Base-by-base conservation (phyloP, 2,113 vertebrate species). In the Anolis carolinensis region DNA sequence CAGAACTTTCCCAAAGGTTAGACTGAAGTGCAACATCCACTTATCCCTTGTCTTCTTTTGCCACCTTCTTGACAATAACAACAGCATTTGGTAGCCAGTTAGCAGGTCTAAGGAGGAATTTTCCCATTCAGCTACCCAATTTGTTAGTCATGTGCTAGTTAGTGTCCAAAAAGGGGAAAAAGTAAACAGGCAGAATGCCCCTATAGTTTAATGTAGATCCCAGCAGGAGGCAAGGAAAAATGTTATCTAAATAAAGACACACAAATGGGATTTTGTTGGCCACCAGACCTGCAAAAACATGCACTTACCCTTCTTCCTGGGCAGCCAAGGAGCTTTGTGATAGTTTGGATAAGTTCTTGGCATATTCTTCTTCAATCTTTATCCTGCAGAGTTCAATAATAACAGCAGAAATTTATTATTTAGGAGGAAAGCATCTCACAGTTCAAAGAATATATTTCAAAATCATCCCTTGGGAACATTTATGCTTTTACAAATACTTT, bases 311-410 rank as follows among this genome's bases (percentile, higher is more conserved):
- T 95, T 99, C 99, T 89, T 99, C 99, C 93, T 99, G 98, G 63
- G 96, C 96, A 5, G 98, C 99, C 73, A 99, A 94, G 27, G 98
- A 98, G 88, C 97, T 98, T 97, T 99, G 98, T 65, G 99, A 99
- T 77, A 99, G 97, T 94, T 98, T 99, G 83, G 98, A 97, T 65
- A 99, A 96, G 89, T 98, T 99, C 95, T 99, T 99, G 76, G 99
- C 98, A 86, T 99, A 99, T 80, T 99, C 99, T 81, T 99, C 99
- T 95, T 99, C 99, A 91, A 99, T 99, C 96, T 98, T 99, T 97
- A 99, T 99, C 95, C 99, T 99, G 94, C 79, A 83, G 7, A 50
- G 34, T 1, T 5, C 34, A 65, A 48, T 65, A 7, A 78, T n/a
- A 70, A 5, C n/a, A 48, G 39, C 30, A 62, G 9, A 62, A 79